Conservation (phyloP, 2,797 vertebrate species). For the Graptemys geographica region DNA sequence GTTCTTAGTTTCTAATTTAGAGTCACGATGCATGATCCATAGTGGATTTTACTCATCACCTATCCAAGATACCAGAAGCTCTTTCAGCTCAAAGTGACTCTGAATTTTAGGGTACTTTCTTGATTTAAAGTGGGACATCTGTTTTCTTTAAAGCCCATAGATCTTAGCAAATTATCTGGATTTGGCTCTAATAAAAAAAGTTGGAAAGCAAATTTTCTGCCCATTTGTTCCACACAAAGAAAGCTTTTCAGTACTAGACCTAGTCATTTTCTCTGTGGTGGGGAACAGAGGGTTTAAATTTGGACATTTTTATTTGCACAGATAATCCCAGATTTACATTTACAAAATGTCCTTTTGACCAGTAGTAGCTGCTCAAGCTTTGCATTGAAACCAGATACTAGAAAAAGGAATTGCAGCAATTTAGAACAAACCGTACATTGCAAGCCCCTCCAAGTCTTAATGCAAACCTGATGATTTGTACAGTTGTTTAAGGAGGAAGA, state of each 20-base stretch:
- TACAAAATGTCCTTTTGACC: conserved; percentile 77
- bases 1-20: background rate
- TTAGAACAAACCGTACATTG: conserved; percentile 64
- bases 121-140: conserved; percentile 58
- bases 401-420: conserved; percentile 73
- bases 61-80: conserved; percentile 8
- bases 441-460: conserved; percentile 68
- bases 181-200: conserved; percentile 68
- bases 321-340: conserved; percentile 79
- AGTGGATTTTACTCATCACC: conserved; percentile 13
- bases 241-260: conserved; percentile 73
- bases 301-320: conserved; percentile 75
- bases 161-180: conserved; percentile 69
- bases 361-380: conserved; percentile 74
- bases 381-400: conserved; percentile 75
- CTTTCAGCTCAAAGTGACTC: conserved; percentile 30
- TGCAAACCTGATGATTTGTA: conserved; percentile 59
- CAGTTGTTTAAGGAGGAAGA: background rate
- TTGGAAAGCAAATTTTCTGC: conserved; percentile 77
- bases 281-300: conserved; percentile 73
- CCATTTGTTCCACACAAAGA: conserved; percentile 79
- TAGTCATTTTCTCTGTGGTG: conserved; percentile 71
- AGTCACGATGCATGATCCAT: background rate
- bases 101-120: conserved; percentile 61
- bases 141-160: conserved; percentile 69